These are phyloP conservation scores for Cololabis saira DNA, from an alignment of 2,113 vertebrate genomes.

Conservation along the genomic window DNA sequence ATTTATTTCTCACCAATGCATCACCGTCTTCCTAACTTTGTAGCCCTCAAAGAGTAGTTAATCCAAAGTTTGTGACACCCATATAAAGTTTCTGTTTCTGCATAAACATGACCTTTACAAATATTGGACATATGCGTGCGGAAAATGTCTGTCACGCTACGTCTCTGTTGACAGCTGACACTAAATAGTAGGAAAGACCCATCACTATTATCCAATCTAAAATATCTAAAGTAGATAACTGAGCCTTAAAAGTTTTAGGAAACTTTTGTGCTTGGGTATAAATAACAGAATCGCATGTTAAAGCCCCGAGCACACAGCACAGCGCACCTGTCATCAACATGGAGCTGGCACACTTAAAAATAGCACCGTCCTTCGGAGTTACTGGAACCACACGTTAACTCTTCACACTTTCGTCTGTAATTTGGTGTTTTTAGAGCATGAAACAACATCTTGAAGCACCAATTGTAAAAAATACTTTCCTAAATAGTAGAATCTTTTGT, in stretches of 20 bases:
- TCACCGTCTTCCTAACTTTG: no score
- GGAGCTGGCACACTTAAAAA: constrained; percentile 33
- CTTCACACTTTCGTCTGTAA: background rate
- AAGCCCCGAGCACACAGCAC: background rate
- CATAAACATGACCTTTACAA: no score
- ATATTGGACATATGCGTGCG: no score
- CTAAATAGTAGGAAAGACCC: no score
- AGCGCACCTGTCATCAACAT: constrained; percentile 5
- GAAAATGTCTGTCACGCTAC: no score
- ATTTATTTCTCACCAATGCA: no score
- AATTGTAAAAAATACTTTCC: background rate
- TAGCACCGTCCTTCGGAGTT: constrained; percentile 8
- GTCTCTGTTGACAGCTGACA: no score
- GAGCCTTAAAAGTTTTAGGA: background rate
- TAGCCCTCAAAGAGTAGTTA: no score
- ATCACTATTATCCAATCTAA: no score
- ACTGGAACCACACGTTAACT: background rate
- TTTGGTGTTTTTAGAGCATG: background rate
- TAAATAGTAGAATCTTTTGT: no score
- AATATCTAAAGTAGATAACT: background rate
- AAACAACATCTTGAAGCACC: background rate
- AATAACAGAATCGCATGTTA: background rate
- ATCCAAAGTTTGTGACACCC: no score
- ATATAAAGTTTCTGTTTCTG: no score
- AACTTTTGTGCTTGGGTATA: background rate